A percentile compares a stretch with the other conserved stretches of the same genome.
Conservation (phyloP, 2,113 vertebrate species). For the Amblyornis subalaris region DNA sequence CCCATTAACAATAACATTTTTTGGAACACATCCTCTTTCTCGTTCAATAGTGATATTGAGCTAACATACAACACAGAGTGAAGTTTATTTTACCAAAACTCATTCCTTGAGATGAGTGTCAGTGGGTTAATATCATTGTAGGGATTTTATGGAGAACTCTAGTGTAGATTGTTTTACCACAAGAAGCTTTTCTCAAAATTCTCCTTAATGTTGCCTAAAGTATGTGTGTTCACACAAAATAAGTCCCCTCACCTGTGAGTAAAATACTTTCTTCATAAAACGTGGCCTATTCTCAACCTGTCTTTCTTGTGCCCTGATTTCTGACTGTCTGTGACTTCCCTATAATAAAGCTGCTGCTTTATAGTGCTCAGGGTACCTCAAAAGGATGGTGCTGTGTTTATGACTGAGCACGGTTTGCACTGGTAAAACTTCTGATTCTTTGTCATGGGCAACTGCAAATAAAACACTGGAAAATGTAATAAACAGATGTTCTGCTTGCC, state of each 20-base stretch:
- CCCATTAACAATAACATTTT: slow-evolving; percentile 53
- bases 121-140: neutral
- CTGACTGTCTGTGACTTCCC: neutral
- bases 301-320: slow-evolving; percentile 1
- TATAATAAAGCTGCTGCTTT: neutral
- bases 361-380: neutral
- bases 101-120: neutral
- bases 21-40: slow-evolving; percentile 23
- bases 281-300: neutral
- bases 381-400: neutral
- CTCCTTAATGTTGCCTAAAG: neutral
- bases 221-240: neutral
- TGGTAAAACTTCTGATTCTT: slow-evolving; percentile 5
- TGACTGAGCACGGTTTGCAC: neutral
- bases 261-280: neutral
- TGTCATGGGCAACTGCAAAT: slow-evolving; percentile 29
- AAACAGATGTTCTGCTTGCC: slow-evolving; percentile 60
- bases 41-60: neutral
- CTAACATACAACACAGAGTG: neutral
- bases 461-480: slow-evolving; percentile 50
- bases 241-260: neutral
- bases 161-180: neutral
- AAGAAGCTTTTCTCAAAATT: neutral
- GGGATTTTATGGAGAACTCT: neutral
- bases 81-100: neutral